Evolutionary conservation across 2,888 invertebrate species (phyloP).

Genomic region (Leucozona laternaria): DNA sequence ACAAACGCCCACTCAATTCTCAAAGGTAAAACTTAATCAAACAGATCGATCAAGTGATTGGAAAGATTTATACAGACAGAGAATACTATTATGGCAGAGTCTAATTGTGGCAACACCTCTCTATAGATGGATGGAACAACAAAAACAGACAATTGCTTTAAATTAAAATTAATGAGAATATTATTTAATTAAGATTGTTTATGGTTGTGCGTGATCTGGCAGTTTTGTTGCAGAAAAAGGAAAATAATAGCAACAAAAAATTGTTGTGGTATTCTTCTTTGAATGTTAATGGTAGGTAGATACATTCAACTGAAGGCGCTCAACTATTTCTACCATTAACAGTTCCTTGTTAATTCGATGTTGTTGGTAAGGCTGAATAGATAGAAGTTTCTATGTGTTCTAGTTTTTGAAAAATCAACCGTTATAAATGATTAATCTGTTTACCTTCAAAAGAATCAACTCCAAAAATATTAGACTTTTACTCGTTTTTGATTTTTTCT

Average conservation of each 20-base stretch:
- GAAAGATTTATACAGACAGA: constrained; percentile 35
- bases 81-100: constrained; percentile 59
- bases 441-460: background rate
- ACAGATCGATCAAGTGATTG: constrained; percentile 55
- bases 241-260: background rate
- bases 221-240: constrained; percentile 20
- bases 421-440: constrained; percentile 8
- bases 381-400: background rate
- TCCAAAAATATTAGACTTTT: background rate
- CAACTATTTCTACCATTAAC: constrained; percentile 12
- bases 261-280: background rate
- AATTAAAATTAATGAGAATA: constrained; percentile 71
- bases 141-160: constrained; percentile 60
- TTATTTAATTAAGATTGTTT: constrained; percentile 65
- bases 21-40: constrained; percentile 35
- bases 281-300: constrained; percentile 20
- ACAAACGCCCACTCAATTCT: constrained; percentile 43
- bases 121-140: constrained; percentile 45
- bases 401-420: background rate
- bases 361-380: background rate
- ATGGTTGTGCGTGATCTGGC: constrained; percentile 39
- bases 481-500: background rate
- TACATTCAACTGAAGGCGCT: constrained; percentile 32
- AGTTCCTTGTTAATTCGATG: background rate
- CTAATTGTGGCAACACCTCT: constrained; percentile 66